These are phyloP conservation scores for Leucoptera coffeella DNA, from an alignment of 2,888 invertebrate genomes.

Conservation along the genomic window DNA sequence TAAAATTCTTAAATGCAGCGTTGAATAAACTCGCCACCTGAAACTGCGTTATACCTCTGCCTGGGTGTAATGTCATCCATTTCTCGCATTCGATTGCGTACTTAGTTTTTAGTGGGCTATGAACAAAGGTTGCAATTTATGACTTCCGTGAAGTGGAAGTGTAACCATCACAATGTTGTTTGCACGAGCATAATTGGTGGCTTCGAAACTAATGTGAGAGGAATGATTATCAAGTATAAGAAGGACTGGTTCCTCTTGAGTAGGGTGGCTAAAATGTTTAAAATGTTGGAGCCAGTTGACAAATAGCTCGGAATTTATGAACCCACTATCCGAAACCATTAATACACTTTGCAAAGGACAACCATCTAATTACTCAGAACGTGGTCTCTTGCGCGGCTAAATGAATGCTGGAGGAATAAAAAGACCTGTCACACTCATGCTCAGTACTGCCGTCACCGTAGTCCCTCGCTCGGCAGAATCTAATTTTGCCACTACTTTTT, in stretches of 20 bases:
- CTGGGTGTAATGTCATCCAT: slow-evolving; percentile 9
- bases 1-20: slow-evolving; percentile 9
- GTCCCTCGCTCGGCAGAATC: slow-evolving; percentile 9
- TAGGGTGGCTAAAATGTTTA: slow-evolving; percentile 8
- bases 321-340: slow-evolving; percentile 9
- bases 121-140: slow-evolving; percentile 9
- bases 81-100: slow-evolving; percentile 10
- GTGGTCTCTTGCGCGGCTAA: slow-evolving; percentile 7
- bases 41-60: slow-evolving; percentile 9
- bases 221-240: slow-evolving; percentile 9
- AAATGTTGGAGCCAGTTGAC: slow-evolving; percentile 10
- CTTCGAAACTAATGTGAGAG: slow-evolving; percentile 6
- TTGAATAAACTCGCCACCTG: slow-evolving; percentile 10
- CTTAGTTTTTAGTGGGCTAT: slow-evolving; percentile 9
- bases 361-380: slow-evolving; percentile 8
- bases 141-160: too few relatives aligned
- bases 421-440: slow-evolving; percentile 8
- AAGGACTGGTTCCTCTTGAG: slow-evolving; percentile 9
- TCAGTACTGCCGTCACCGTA: slow-evolving; percentile 7
- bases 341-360: slow-evolving; percentile 7
- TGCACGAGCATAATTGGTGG: too few relatives aligned
- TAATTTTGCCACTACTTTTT: slow-evolving; percentile 7
- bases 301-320: slow-evolving; percentile 12
- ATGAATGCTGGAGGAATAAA: slow-evolving; percentile 9
- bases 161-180: too few relatives aligned